Percentiles rank a stretch among this genome's conserved stretches.
Conservation (phyloP, 2,113 vertebrate genomes). For the Odobenus rosmarus region DNA sequence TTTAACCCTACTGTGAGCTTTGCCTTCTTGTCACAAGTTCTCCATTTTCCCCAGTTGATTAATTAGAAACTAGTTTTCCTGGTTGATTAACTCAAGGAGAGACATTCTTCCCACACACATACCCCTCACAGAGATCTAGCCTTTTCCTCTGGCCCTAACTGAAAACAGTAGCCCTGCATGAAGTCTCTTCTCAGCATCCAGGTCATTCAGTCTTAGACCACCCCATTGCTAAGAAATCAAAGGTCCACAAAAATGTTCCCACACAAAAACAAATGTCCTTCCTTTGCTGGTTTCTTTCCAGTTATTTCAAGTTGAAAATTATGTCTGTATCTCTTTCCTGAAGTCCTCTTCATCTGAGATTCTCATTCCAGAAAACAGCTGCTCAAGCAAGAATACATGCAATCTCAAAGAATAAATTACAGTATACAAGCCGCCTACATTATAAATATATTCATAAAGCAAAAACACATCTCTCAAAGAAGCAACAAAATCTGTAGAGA, state of each 20-base stretch:
- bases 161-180: background rate
- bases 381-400: slow-evolving; percentile 27
- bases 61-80: background rate
- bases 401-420: slow-evolving; percentile 64
- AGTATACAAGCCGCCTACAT: slow-evolving; percentile 50
- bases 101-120: background rate
- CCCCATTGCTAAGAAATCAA: background rate
- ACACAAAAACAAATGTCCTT: background rate
- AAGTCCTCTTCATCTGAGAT: background rate
- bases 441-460: slow-evolving; percentile 72
- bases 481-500: slow-evolving; percentile 69
- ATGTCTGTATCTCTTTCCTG: slow-evolving; percentile 37
- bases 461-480: slow-evolving; percentile 62
- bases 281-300: background rate
- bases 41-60: background rate
- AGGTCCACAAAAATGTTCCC: background rate
- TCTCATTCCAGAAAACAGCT: slow-evolving; percentile 63
- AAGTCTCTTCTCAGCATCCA: background rate
- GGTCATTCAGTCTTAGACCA: background rate
- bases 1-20: background rate
- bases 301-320: background rate
- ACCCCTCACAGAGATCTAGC: background rate
- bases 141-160: background rate
- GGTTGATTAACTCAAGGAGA: background rate
- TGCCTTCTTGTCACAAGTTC: background rate